These are phyloP conservation scores for Phenganax stokvisi DNA, from an alignment of 92 coral and sea anemone genomes.

Conservation along the genomic window DNA sequence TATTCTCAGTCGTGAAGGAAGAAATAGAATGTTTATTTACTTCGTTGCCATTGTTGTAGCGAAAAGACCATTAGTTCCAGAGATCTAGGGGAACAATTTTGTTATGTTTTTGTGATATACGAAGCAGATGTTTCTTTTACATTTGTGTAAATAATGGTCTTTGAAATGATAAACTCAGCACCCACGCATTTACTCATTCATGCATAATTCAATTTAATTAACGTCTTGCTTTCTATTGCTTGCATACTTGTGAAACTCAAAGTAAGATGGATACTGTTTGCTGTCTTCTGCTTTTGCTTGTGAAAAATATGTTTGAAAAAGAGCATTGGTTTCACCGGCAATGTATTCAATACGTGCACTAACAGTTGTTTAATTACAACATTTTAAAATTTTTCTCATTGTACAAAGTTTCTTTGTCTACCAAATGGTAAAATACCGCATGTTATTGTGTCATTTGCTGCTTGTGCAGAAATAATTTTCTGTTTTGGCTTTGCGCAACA, in stretches of 20 bases:
- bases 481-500: too few species aligned
- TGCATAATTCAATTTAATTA: background rate
- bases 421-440: too few species aligned
- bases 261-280: too few species aligned
- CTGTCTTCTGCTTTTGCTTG: too few species aligned
- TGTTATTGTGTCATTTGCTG: background rate
- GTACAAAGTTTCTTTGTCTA: background rate
- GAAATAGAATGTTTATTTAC: background rate
- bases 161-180: background rate
- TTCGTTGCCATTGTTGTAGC: background rate
- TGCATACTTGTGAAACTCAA: background rate
- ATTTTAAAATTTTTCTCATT: background rate
- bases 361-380: background rate
- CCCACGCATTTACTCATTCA: conserved; percentile 3
- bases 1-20: background rate
- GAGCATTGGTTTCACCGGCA: too few species aligned
- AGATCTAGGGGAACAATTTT: background rate
- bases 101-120: background rate
- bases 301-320: background rate
- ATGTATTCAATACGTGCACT: background rate
- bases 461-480: too few species aligned
- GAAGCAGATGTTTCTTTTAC: conserved; percentile 15
- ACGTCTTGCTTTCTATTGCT: background rate
- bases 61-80: background rate
- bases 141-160: background rate